Evolutionary conservation across 1,140 invertebrate genomes (phyloP).

Genomic region (Monomorium pharaonis): DNA sequence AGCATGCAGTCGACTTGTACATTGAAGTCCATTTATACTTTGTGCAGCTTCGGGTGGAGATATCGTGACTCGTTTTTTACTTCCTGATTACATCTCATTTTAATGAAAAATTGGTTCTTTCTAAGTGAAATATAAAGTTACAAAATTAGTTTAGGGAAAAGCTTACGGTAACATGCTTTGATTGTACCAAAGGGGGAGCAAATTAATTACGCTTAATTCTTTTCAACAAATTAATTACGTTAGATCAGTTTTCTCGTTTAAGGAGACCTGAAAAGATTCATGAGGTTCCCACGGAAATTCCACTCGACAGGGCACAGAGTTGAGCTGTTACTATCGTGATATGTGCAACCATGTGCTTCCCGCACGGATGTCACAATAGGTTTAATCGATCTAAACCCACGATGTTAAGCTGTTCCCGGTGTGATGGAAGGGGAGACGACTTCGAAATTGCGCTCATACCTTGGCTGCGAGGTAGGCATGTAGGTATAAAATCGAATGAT

Average conservation of each 20-base stretch:
- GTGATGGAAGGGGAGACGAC: constrained; percentile 3
- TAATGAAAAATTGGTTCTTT: not conserved
- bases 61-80: not conserved
- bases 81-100: not conserved
- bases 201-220: not conserved
- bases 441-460: not conserved
- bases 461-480: constrained; percentile 70
- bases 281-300: not conserved
- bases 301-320: not conserved
- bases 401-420: not conserved
- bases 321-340: constrained; percentile 57
- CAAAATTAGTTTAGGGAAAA: not conserved
- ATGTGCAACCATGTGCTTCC: not conserved
- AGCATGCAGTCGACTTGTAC: not conserved
- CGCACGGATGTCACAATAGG: constrained; percentile 47
- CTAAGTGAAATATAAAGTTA: not conserved
- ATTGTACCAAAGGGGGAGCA: not conserved
- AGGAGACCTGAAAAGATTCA: not conserved
- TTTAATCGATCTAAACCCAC: constrained; percentile 22
- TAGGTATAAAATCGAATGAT: constrained; percentile 78
- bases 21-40: not conserved
- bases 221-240: not conserved
- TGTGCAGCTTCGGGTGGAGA: not conserved
- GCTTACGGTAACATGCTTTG: not conserved
- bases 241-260: not conserved